These are phyloP conservation scores for Hydrocynus forskahlii DNA, from an alignment of 2,797 vertebrate species.

Conservation along the genomic window DNA sequence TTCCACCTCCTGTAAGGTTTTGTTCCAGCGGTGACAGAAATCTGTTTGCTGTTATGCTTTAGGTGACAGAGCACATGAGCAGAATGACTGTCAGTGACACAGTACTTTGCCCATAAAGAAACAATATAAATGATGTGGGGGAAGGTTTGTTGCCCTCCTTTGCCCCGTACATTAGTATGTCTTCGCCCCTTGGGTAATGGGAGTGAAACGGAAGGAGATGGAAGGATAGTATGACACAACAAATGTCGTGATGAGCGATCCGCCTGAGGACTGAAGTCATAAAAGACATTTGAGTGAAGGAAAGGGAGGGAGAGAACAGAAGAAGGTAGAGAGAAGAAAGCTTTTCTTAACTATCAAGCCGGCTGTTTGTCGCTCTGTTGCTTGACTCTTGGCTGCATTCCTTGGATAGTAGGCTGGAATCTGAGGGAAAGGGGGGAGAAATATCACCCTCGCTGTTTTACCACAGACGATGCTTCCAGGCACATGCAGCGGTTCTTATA, in stretches of 20 bases:
- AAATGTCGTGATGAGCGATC: conserved; percentile 1
- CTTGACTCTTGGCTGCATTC: conserved; percentile 66
- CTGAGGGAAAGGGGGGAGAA: conserved; percentile 51
- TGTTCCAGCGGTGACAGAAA: not conserved
- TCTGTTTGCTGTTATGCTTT: not conserved
- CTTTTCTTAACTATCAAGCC: conserved; percentile 47
- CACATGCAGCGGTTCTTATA: conserved; percentile 65
- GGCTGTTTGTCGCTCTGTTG: conserved; percentile 60
- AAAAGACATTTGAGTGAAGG: conserved; percentile 11
- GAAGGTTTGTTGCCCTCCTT: conserved; percentile 2
- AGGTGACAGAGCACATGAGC: conserved; percentile 49
- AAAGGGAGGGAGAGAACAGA: not conserved
- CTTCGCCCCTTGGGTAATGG: conserved; percentile 23
- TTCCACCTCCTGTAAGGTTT: too few relatives aligned
- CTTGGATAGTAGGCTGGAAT: conserved; percentile 61
- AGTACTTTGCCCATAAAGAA: conserved; percentile 47
- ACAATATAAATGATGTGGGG: not conserved
- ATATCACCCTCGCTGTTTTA: conserved; percentile 45
- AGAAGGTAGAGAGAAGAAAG: conserved; percentile 10
- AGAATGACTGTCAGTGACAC: conserved; percentile 63
- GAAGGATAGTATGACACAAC: conserved; percentile 14
- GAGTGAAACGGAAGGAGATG: conserved; percentile 5
- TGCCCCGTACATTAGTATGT: conserved; percentile 30
- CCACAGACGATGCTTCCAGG: conserved; percentile 63
- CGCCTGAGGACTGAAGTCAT: conserved; percentile 11